Percentiles rank a stretch among this genome's conserved stretches.
Conservation (phyloP, 2,113 vertebrate genomes). For the Bucco capensis region DNA sequence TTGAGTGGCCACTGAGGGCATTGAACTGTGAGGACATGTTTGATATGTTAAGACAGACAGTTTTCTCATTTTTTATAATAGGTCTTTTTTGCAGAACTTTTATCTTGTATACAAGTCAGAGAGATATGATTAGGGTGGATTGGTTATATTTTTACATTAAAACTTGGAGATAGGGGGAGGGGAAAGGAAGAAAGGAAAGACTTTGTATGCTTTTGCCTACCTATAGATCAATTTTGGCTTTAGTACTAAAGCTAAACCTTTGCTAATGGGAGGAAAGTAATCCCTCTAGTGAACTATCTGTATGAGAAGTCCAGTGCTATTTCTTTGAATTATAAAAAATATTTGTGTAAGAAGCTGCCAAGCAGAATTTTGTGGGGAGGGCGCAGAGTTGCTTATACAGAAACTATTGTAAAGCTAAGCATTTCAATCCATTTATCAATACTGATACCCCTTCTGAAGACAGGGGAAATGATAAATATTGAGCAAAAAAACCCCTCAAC, state of each 20-base stretch:
- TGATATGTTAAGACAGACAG: background rate
- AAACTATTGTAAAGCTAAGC: background rate
- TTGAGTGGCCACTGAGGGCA: background rate
- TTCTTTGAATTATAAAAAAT: background rate
- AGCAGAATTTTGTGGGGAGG: background rate
- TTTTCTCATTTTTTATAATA: background rate
- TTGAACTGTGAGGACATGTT: background rate
- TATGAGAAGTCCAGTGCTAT: background rate
- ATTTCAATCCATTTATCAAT: background rate
- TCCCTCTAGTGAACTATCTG: background rate
- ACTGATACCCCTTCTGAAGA: too few species aligned
- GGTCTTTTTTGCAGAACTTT: background rate
- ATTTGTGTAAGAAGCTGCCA: background rate
- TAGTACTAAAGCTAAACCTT: background rate
- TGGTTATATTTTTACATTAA: background rate
- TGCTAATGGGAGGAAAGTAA: background rate
- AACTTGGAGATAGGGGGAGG: background rate
- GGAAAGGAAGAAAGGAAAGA: background rate
- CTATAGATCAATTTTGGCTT: background rate
- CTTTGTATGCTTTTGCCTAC: background rate
- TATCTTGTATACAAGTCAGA: background rate
- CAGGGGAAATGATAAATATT: slow-evolving; percentile 2
- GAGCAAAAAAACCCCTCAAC: background rate
- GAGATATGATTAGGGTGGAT: background rate
- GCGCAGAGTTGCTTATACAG: background rate